These are phyloP conservation scores for Herminia tarsipennalis DNA, from an alignment of 2,888 invertebrate genomes.

Conservation along the genomic window DNA sequence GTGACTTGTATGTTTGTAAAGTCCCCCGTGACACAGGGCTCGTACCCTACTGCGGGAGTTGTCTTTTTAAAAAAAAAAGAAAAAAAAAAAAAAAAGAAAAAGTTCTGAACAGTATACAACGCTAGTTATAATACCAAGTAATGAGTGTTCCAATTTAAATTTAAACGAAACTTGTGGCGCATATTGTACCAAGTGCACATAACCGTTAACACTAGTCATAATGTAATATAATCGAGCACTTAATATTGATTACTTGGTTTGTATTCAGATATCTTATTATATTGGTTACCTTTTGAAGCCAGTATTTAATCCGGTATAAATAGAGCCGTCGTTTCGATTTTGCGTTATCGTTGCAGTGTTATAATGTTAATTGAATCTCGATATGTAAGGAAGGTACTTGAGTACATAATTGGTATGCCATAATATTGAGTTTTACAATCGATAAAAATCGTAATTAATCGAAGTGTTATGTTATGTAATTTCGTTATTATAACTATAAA, in stretches of 20 bases:
- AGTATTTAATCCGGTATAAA: constrained; percentile 11
- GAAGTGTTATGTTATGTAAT: constrained; percentile 1
- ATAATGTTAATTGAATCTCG: constrained; percentile 32
- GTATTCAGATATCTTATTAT: constrained; percentile 16
- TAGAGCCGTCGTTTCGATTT: constrained; percentile 6
- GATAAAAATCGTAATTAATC: background rate
- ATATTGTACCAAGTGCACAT: constrained; percentile 59
- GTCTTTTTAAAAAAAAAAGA: no score
- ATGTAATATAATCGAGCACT: constrained; percentile 54
- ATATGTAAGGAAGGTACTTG: constrained; percentile 16
- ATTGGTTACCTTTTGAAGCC: constrained; percentile 28
- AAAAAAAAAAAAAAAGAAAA: no score
- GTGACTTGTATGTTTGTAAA: no score
- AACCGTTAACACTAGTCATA: constrained; percentile 74
- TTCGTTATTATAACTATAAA: constrained; percentile 9
- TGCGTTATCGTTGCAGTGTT: constrained; percentile 27
- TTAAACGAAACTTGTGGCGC: constrained; percentile 32
- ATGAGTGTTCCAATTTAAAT: background rate
- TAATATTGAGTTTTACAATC: background rate
- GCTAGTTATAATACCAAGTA: constrained; percentile 10
- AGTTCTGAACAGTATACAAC: constrained; percentile 19
- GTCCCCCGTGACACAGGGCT: no score
- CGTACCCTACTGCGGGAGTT: no score
- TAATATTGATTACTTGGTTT: constrained; percentile 27
- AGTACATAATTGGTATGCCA: constrained; percentile 5